Conservation (phyloP, 2,797 vertebrate species). For the Dryobates pubescens region DNA sequence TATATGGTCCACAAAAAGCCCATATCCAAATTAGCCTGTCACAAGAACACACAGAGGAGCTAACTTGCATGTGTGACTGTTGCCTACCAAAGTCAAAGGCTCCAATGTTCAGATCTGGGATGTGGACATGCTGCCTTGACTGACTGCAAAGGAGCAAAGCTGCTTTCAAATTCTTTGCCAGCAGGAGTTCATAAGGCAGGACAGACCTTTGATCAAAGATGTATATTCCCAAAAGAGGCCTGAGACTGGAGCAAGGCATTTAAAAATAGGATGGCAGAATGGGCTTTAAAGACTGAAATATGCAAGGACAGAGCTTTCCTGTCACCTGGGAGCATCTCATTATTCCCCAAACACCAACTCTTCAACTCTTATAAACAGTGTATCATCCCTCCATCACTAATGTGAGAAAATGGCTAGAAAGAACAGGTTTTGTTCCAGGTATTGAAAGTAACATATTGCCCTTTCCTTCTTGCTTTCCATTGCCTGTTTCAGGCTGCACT, state of each 20-base stretch:
- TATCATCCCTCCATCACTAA: background rate
- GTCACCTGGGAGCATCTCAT: background rate
- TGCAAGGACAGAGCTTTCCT: background rate
- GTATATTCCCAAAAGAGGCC: background rate
- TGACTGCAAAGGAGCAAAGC: background rate
- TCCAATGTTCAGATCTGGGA: background rate
- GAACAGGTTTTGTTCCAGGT: background rate
- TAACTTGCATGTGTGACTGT: fast-evolving
- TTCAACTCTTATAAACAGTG: slow-evolving; percentile 8
- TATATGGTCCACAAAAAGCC: background rate
- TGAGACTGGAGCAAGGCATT: background rate
- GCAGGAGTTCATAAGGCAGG: background rate
- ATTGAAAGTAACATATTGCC: background rate
- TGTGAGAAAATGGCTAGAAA: slow-evolving; percentile 3
- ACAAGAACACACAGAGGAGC: background rate
- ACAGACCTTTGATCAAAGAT: background rate
- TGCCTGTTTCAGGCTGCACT: background rate
- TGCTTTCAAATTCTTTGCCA: background rate
- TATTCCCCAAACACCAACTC: background rate
- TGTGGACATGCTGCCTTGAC: background rate
- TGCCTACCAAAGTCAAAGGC: background rate
- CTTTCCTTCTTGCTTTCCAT: background rate
- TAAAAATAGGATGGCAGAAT: background rate
- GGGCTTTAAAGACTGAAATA: background rate
- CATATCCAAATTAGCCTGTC: background rate